Conservation (phyloP, 2,797 vertebrate genomes). For the Sebastes iracundus region DNA sequence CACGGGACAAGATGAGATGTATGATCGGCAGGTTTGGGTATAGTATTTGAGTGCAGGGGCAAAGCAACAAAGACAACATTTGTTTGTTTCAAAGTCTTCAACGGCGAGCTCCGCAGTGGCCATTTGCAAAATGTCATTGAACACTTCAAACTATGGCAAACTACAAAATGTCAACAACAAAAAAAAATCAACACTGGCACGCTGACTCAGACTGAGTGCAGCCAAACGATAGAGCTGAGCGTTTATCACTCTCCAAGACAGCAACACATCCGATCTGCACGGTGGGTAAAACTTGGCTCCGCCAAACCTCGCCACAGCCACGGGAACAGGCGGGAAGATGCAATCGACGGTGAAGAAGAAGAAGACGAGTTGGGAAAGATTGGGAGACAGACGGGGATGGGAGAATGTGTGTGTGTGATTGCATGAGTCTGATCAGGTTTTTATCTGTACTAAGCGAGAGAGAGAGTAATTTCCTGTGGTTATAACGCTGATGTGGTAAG, state of each 20-base stretch:
- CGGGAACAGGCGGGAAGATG: conserved; percentile 17
- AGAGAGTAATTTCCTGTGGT: background rate
- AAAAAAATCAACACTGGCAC: conserved; percentile 7
- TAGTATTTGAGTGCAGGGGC: background rate
- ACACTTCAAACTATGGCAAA: conserved; percentile 50
- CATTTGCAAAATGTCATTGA: conserved; percentile 51
- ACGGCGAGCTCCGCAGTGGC: conserved; percentile 3
- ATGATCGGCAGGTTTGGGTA: background rate
- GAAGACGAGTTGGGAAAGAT: background rate
- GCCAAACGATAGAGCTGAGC: conserved; percentile 48
- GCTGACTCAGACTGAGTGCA: conserved; percentile 13
- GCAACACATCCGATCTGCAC: conserved; percentile 42
- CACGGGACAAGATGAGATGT: background rate
- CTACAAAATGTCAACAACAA: conserved; percentile 54
- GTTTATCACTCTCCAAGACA: conserved; percentile 58
- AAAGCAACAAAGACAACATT: background rate
- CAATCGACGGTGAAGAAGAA: background rate
- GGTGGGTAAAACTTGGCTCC: conserved; percentile 46
- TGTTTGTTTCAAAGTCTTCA: conserved; percentile 21
- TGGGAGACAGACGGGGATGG: background rate
- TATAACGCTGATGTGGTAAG: background rate
- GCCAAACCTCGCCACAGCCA: background rate
- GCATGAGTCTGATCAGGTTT: background rate
- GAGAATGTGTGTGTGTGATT: conserved; percentile 2
- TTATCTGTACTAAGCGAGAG: background rate